phyloP scores from a whole-genome alignment of 2,888 invertebrate species.

The Caenorhabditis uteleia region DNA sequence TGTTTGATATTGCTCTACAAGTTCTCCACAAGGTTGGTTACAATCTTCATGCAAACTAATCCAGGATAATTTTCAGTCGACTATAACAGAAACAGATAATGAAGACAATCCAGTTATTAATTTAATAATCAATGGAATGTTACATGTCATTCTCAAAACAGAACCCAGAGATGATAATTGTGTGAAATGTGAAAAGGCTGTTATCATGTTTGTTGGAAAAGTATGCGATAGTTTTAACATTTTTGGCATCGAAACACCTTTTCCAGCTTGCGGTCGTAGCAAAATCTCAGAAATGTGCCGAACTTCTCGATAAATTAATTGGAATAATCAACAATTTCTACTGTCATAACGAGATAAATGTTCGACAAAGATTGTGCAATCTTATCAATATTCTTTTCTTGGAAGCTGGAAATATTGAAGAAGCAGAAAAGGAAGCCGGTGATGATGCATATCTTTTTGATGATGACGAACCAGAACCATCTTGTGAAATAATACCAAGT shows the following conservation, averaged over 20 bases:
- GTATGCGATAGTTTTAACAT: not conserved
- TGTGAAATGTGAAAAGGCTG: constrained; percentile 2
- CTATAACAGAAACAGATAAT: constrained; percentile 8
- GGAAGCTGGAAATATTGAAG: constrained; percentile 13
- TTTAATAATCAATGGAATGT: constrained; percentile 9
- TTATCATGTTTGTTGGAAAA: constrained; percentile 18
- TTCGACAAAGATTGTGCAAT: constrained; percentile 6
- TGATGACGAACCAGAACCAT: constrained; percentile 3
- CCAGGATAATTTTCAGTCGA: constrained; percentile 11
- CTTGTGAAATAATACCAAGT: constrained; percentile 12
- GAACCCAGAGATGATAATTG: constrained; percentile 13
- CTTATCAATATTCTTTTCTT: constrained; percentile 9
- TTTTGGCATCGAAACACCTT: too few species aligned
- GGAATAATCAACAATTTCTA: constrained; percentile 14
- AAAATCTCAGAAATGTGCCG: constrained; percentile 22
- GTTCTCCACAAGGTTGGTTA: constrained; percentile 5
- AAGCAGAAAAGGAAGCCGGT: constrained; percentile 15
- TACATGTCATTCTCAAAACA: constrained; percentile 4
- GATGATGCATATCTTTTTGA: constrained; percentile 13
- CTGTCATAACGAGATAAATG: constrained; percentile 8
- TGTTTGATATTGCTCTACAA: constrained; percentile 28
- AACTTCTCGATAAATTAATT: constrained; percentile 14
- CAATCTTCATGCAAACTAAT: not conserved
- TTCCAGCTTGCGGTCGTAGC: constrained; percentile 13
- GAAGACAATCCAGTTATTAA: constrained; percentile 15